Evolutionary conservation across 2,888 invertebrate species (phyloP), one percentile per base, ranked within the genome.

Genomic region (Glaucopsyche alexis): DNA sequence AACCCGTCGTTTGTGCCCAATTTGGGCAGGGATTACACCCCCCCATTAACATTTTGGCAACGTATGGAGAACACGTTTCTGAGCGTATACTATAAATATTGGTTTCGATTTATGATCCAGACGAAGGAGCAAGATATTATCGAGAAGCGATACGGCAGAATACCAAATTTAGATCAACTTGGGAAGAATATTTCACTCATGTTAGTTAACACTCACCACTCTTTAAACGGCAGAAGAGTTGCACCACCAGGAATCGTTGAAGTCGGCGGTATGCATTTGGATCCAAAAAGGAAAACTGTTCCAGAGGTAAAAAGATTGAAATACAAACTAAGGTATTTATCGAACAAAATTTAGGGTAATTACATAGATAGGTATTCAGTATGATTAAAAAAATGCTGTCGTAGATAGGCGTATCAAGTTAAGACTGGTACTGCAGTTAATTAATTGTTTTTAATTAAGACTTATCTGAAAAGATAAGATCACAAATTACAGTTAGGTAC

Each of bases 191-290:
- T 93, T 0, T 92, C 93, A 0, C 80, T 95, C 71, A 80, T 95
- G 75, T 80, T 96, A 55, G 86, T 94, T 6, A 96, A 95, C 79
- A 94, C 94, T 13, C 95, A 95, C 80, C 94, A 94, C 75, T 91
- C 94, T 1, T 80, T 95, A 52, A 93, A 94, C 73, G 95, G 95
- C 0, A 90, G 93, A 1, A 88, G 91, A 19, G 95, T 95, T 0
- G 79, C 88, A 6, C 80, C 94, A 0, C 94, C 94, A 0, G 94
- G 94, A 29, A 83, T 95, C 0, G 86, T 96, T 7, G 95, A 95
- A 85, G 93, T 95, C 11, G 95, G 95, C 6, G 95, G 95, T 0
- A 90, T 95, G 83, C 94, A 95, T 80, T 85, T 95, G 52, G 87
- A 87, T 45, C 82, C 85, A 5, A 79, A 79, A 1, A 83, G 78